Evolutionary conservation across 2,113 vertebrate genomes (phyloP).

Genomic region (Ictalurus furcatus): DNA sequence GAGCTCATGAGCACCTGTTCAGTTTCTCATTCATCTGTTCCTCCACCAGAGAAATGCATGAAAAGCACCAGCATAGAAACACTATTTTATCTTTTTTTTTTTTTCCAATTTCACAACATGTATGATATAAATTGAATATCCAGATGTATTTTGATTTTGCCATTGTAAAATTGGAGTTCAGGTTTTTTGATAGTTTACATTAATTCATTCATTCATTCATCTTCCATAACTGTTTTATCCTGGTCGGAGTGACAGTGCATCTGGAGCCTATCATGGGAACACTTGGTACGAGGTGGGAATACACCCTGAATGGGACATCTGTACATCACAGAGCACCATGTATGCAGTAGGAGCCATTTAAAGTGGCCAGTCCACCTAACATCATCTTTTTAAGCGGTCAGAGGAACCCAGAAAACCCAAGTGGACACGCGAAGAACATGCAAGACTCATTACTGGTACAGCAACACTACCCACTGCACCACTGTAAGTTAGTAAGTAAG

Average conservation of each 20-base stretch:
- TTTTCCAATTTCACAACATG: not conserved
- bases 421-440: no score
- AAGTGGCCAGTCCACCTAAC: no score
- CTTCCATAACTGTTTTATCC: not conserved
- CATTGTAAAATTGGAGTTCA: not conserved
- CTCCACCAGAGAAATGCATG: conserved; percentile 5
- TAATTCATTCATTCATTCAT: not conserved
- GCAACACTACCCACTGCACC: no score
- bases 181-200: not conserved
- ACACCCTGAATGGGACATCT: not conserved
- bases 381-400: no score
- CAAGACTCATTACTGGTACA: no score
- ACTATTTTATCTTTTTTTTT: not conserved
- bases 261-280: not conserved
- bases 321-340: not conserved
- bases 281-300: not conserved
- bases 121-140: not conserved
- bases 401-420: no score
- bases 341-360: not conserved
- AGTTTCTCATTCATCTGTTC: conserved; percentile 34
- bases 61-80: not conserved
- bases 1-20: conserved; percentile 41
- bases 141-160: not conserved
- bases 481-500: not conserved
- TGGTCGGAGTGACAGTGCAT: not conserved